Percentiles rank a stretch among this genome's conserved stretches.
Conservation (phyloP, 23 tunicate species). For the Trididemnum clinides region DNA sequence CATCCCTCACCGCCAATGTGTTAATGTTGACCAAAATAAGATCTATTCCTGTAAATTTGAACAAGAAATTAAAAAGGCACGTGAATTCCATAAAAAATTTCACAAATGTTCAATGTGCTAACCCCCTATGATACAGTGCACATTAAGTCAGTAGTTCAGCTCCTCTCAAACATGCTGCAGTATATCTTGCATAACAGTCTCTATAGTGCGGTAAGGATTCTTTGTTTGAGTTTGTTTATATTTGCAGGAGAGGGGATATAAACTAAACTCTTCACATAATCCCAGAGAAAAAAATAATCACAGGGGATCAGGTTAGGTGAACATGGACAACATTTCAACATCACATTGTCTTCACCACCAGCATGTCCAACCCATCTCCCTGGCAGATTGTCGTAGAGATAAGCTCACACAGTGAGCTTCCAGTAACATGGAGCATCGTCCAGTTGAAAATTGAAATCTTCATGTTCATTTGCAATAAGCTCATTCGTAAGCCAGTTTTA, state of each 20-base stretch:
- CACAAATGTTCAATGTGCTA: neutral
- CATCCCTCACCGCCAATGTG: too few relatives aligned
- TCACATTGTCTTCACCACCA: constrained; percentile 18
- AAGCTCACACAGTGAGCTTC: too few relatives aligned
- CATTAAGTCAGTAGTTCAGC: neutral
- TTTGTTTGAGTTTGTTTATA: neutral
- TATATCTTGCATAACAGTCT: constrained; percentile 30
- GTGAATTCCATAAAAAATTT: too few relatives aligned
- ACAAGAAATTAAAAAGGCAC: too few relatives aligned
- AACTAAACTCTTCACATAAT: constrained; percentile 17
- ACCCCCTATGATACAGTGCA: neutral
- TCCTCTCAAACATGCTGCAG: constrained; percentile 32
- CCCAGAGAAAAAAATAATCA: constrained; percentile 29
- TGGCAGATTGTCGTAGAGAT: constrained; percentile 20
- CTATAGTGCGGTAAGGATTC: neutral
- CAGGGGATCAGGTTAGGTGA: constrained; percentile 25
- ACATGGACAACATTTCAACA: neutral
- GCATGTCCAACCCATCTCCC: constrained; percentile 26
- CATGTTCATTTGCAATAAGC: neutral
- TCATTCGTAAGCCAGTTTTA: too few relatives aligned
- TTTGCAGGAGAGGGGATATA: neutral
- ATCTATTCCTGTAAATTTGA: too few relatives aligned
- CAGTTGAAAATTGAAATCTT: constrained; percentile 2
- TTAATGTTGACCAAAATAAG: too few relatives aligned
- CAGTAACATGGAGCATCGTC: constrained; percentile 33